Evolutionary conservation across 2,113 vertebrate genomes (phyloP).

Genomic region (Pseudolaguvia tuberculata): DNA sequence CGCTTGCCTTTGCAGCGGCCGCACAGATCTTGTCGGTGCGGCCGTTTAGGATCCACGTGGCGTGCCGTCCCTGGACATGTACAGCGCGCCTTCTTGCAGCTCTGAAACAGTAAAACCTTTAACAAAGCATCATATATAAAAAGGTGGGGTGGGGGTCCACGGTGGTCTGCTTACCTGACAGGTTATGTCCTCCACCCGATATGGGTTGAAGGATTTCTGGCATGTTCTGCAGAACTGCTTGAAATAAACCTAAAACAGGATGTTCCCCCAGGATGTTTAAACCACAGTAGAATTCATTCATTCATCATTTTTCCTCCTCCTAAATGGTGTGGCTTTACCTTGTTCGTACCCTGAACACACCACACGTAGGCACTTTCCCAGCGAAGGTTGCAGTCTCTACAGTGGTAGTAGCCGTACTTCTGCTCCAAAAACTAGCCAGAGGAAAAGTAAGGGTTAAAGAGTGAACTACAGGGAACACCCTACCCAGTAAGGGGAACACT

Average conservation of each 20-base stretch:
- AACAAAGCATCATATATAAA: not conserved
- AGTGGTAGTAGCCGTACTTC: slow-evolving; percentile 97
- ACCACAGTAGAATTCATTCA: no score
- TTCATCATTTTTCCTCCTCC: no score
- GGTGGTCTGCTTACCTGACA: slow-evolving; percentile 77
- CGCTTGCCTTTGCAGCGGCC: slow-evolving; percentile 94
- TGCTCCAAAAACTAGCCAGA: slow-evolving; percentile 85
- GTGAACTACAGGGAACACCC: not conserved
- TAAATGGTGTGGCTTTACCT: slow-evolving; percentile 73
- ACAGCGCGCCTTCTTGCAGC: slow-evolving; percentile 87
- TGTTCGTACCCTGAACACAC: slow-evolving; percentile 95
- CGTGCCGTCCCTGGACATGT: slow-evolving; percentile 81
- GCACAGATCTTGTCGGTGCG: slow-evolving; percentile 93
- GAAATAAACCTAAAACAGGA: slow-evolving; percentile 86
- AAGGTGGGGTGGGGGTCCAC: rapidly evolving
- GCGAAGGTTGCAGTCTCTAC: slow-evolving; percentile 88
- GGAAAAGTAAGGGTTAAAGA: not conserved
- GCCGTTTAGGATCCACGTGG: slow-evolving; percentile 91
- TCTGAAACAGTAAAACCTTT: slow-evolving; percentile 58
- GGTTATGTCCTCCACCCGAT: slow-evolving; percentile 90
- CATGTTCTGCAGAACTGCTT: slow-evolving; percentile 93
- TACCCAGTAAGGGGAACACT: not conserved
- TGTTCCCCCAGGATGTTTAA: no score
- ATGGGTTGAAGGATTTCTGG: slow-evolving; percentile 92
- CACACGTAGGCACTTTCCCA: slow-evolving; percentile 98